A percentile compares a stretch with the other conserved stretches of the same genome.
These are phyloP conservation scores for Periophthalmodon schlosseri DNA, from an alignment of 2,113 vertebrate genomes.

Conservation along the genomic window DNA sequence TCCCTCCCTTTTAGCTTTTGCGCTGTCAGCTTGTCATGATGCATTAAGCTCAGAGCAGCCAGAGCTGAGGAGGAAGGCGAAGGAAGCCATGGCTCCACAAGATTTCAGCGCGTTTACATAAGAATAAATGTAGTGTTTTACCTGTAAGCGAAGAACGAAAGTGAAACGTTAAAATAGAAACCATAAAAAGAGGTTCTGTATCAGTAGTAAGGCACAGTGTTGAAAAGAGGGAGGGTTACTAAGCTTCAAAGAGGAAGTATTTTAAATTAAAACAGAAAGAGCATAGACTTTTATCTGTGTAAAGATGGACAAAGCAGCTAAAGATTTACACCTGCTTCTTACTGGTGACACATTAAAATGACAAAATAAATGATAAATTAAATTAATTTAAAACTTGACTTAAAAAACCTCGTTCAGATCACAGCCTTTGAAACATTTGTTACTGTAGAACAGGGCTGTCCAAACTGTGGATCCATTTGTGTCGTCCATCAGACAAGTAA, in stretches of 20 bases:
- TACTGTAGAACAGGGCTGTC: no score
- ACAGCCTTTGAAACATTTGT: no score
- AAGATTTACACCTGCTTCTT: not conserved
- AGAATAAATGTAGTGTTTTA: constrained; percentile 18
- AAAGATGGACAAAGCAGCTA: not conserved
- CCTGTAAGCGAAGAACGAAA: constrained; percentile 4
- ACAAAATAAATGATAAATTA: not conserved
- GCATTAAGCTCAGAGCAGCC: constrained; percentile 55
- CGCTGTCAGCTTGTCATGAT: constrained; percentile 64
- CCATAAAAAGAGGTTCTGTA: not conserved
- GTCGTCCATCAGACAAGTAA: no score
- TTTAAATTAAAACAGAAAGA: not conserved
- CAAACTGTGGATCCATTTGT: no score
- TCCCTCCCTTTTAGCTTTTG: constrained; percentile 27
- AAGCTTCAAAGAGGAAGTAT: not conserved
- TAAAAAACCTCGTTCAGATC: no score
- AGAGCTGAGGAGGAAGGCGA: constrained; percentile 17
- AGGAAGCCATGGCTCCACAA: constrained; percentile 17
- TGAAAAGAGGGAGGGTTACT: not conserved
- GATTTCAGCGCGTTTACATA: constrained; percentile 29
- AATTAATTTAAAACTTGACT: not conserved
- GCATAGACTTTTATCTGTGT: not conserved
- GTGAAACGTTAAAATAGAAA: not conserved
- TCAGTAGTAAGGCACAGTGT: constrained; percentile 64
- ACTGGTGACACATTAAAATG: not conserved